Evolutionary conservation across 2,888 invertebrate species (phyloP), one percentile per base, ranked within the genome.

Genomic region (Gnatocerus cornutus): DNA sequence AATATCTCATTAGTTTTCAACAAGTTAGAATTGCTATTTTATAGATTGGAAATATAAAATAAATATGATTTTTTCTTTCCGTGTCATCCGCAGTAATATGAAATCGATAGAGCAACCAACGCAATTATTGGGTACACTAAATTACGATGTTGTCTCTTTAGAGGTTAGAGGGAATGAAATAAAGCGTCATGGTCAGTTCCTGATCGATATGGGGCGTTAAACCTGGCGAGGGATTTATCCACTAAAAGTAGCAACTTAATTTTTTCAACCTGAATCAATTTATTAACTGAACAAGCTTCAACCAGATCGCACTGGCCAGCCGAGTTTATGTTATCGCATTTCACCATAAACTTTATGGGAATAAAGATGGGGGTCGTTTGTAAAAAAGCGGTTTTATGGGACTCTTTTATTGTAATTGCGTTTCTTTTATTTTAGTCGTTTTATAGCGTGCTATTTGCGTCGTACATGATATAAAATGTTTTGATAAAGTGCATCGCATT

Each of bases 101-200:
- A 45, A 58, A 58, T 58, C 58, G 45, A 58, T 58, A 58, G 21
- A 58, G 13, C 43, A 58, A 45, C 27, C 43, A 45, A 27, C 45
- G 58, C 9, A 45, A 45, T 58, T 45, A 58, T 58, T 14, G 43
- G 29, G 10, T 53, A 37, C 53, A 16, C 37, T 37, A 45, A 58
- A 58, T 58, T 53, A 53, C 37, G 37, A 33, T 53, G 27, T 27
- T 50, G 30, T 41, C 16, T 12, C n/a, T 39, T 41, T 56, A 6
- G 56, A 56, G 13, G 41, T 56, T 56, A 30, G 16, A 21, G 37
- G 7, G 41, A 41, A 56, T 16, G 56, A 39, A 53, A 27, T n/a
- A 5, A 53, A 33, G 8, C 10, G 39, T 39, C 21, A 21, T 41
- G 56, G 56, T 56, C 56, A 21, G n/a, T 14, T 33, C 7, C 37